phyloP scores from a whole-genome alignment of 2,113 vertebrate species.

The Hemichromis elongatus region DNA sequence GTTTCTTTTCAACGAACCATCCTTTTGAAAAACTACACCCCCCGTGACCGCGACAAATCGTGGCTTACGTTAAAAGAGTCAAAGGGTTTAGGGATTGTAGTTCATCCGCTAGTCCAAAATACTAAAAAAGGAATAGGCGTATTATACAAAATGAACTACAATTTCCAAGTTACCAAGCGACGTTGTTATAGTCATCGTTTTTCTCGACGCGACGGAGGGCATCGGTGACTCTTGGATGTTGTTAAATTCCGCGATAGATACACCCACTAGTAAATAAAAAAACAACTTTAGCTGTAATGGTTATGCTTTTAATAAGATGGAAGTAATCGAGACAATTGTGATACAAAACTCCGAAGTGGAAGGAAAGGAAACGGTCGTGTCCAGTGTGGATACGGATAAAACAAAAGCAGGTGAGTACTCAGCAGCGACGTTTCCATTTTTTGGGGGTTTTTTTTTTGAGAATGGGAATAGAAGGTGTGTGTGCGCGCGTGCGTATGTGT shows the following conservation, averaged over 20 bases:
- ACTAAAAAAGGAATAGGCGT: accelerated
- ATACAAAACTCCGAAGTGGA: conserved; percentile 59
- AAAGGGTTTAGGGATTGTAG: conserved; percentile 50
- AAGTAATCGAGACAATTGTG: conserved; percentile 62
- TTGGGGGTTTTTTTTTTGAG: neutral
- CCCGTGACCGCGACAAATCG: neutral
- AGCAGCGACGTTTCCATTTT: neutral
- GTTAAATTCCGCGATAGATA: conserved; percentile 69
- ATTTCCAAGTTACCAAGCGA: neutral
- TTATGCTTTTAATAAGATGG: conserved; percentile 40
- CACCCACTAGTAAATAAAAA: neutral
- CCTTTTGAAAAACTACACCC: conserved; percentile 37
- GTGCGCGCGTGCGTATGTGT: no score
- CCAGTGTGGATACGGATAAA: conserved; percentile 52
- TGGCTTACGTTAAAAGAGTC: accelerated
- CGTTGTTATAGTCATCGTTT: conserved; percentile 67
- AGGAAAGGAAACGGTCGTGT: conserved; percentile 48
- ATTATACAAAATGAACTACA: conserved; percentile 29
- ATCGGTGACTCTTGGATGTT: conserved; percentile 60
- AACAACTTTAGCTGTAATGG: neutral
- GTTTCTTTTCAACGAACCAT: accelerated
- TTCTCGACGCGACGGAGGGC: conserved; percentile 24
- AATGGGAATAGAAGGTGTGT: no score
- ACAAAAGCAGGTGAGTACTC: conserved; percentile 64
- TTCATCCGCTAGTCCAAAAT: neutral